Conservation (phyloP, 2,113 vertebrate genomes). For the Trogon surrucura region DNA sequence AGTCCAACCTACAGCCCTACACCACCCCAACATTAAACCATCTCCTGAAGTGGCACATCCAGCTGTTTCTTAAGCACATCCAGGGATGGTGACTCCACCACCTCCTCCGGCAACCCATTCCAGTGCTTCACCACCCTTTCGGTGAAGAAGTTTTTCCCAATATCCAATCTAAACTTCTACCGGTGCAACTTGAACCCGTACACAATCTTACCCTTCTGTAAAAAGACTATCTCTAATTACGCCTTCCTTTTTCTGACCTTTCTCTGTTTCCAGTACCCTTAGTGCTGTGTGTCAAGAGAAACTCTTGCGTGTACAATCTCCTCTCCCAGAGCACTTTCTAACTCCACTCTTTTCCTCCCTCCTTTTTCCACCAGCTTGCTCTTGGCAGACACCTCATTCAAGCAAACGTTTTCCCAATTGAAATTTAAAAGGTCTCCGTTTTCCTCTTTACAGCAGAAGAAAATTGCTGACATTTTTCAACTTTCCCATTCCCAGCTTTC, state of each 20-base stretch:
- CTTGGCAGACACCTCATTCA: not conserved
- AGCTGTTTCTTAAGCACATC: no score
- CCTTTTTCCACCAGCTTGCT: slow-evolving; percentile 17
- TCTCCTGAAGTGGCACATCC: no score
- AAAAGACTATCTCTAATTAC: not conserved
- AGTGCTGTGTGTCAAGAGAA: not conserved
- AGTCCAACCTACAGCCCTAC: no score
- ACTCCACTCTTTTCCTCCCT: not conserved
- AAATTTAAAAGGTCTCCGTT: not conserved
- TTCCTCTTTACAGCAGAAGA: not conserved
- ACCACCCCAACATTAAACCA: no score
- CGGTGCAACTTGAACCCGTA: not conserved
- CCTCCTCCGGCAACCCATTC: no score
- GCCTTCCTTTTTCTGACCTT: not conserved
- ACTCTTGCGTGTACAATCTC: not conserved
- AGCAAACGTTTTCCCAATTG: not conserved
- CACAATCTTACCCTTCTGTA: not conserved
- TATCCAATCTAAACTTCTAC: no score
- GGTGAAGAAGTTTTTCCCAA: no score
- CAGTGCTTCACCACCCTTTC: no score
- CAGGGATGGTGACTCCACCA: no score
- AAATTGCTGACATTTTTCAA: slow-evolving; percentile 30
- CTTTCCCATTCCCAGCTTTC: not conserved
- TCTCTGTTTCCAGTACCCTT: not conserved
- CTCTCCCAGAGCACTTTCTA: not conserved